Conservation (phyloP, 2,113 vertebrate species). For the Cyprinus carpio region DNA sequence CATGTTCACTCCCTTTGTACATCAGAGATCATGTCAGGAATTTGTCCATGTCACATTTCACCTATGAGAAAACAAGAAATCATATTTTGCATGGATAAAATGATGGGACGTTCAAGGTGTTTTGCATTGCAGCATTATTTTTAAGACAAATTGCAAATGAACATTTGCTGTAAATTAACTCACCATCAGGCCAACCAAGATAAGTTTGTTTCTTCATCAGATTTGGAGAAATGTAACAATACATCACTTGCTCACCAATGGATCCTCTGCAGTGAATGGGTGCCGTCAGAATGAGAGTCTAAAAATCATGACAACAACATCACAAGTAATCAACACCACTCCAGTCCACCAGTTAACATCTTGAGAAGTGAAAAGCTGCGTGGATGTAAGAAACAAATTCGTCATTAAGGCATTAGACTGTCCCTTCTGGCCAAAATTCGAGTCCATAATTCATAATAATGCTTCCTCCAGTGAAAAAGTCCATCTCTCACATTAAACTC, state of each 20-base stretch:
- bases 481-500: neutral
- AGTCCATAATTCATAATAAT: neutral
- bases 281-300: too few species aligned
- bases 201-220: too few species aligned
- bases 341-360: too few species aligned
- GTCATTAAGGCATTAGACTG: too few species aligned
- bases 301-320: too few species aligned
- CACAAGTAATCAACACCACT: too few species aligned
- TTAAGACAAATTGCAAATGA: neutral
- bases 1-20: neutral
- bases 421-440: too few species aligned
- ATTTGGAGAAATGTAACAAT: too few species aligned
- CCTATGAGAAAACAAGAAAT: neutral
- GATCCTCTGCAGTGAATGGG: too few species aligned
- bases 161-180: neutral
- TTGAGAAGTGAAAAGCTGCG: too few species aligned
- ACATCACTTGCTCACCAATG: too few species aligned
- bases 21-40: neutral
- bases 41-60: neutral
- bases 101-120: neutral
- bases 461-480: too few species aligned
- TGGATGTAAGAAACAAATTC: neutral
- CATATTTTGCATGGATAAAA: neutral
- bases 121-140: neutral
- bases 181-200: neutral